Conservation (phyloP, 2,113 vertebrate species). For the Connochaetes taurinus region DNA sequence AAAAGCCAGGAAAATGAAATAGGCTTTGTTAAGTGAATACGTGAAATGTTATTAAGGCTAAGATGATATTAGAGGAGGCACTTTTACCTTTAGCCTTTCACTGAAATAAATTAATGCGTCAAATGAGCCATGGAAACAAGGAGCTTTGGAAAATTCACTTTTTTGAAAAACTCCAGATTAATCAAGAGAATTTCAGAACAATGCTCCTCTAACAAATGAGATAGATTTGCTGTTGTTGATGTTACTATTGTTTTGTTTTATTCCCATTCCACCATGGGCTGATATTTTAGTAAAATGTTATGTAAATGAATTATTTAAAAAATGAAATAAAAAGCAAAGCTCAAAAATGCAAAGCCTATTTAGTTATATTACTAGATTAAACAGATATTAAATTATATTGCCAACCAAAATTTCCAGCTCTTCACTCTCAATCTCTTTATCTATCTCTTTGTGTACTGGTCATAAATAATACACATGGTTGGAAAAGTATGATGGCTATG, state of each 20-base stretch:
- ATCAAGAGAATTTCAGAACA: not conserved
- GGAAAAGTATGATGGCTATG: not conserved
- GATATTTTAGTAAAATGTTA: not conserved
- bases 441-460: not conserved
- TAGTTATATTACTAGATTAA: not conserved
- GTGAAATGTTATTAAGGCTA: not conserved
- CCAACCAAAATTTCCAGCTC: not conserved
- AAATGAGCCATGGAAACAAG: not conserved
- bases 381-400: conserved; percentile 4
- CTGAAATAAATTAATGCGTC: not conserved
- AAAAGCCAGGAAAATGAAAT: not conserved
- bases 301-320: not conserved
- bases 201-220: not conserved
- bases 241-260: not conserved
- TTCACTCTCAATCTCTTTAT: not conserved
- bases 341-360: not conserved
- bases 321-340: not conserved
- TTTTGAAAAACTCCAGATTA: not conserved
- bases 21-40: not conserved
- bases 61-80: not conserved
- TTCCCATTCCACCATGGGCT: not conserved
- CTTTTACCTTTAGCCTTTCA: not conserved
- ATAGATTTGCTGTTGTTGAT: not conserved
- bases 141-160: not conserved
- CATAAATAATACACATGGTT: not conserved